phyloP scores from a whole-genome alignment of 2,797 vertebrate genomes.

The Chrysolophus pictus region DNA sequence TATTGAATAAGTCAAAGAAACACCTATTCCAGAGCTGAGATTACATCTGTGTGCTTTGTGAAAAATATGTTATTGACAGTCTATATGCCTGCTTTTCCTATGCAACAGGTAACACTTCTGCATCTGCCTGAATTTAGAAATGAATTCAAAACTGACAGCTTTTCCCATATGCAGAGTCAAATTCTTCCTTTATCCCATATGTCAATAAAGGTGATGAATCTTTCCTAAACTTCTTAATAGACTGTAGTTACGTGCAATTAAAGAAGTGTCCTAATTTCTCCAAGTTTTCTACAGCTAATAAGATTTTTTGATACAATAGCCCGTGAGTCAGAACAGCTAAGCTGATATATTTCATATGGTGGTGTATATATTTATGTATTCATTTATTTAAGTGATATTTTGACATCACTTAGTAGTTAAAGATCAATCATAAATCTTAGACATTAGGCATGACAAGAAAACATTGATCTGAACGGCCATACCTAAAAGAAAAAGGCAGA shows the following conservation, averaged over 20 bases:
- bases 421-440: not conserved
- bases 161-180: not conserved
- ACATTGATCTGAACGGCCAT: not conserved
- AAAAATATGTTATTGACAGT: not conserved
- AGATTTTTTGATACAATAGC: not conserved
- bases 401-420: not conserved
- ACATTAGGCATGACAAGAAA: not conserved
- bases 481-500: not conserved
- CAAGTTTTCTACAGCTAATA: not conserved
- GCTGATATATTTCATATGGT: not conserved
- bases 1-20: not conserved
- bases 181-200: not conserved
- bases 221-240: accelerated
- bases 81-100: not conserved
- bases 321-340: not conserved
- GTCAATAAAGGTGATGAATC: not conserved
- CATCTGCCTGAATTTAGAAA: not conserved
- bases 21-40: not conserved
- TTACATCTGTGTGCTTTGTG: not conserved
- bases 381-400: not conserved
- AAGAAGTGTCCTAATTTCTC: not conserved
- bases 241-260: not conserved
- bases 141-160: not conserved
- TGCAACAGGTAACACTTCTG: not conserved
- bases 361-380: not conserved